Conservation (phyloP, 2,797 vertebrate genomes). For the Gymnothorax javanicus region DNA sequence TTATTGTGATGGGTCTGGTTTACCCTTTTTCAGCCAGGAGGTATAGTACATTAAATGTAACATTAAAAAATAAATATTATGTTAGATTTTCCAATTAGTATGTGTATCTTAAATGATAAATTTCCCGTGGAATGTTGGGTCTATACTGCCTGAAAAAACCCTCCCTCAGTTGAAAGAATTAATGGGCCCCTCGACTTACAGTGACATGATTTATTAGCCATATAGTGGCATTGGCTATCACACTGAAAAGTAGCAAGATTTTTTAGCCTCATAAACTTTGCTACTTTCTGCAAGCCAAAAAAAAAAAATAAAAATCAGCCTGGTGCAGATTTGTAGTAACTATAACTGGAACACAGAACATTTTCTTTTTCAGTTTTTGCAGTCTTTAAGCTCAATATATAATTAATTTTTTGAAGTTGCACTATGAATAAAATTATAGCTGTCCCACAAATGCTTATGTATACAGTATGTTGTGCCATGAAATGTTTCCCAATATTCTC, state of each 20-base stretch:
- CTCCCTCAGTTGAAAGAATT: constrained; percentile 19
- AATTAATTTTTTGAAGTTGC: neutral
- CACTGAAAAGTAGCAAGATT: constrained; percentile 24
- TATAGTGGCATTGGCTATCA: constrained; percentile 5
- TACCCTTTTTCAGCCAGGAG: constrained; percentile 31
- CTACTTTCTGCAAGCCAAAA: neutral
- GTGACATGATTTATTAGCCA: constrained; percentile 34
- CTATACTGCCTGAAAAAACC: constrained; percentile 9
- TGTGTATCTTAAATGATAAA: constrained; percentile 31
- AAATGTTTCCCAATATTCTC: neutral
- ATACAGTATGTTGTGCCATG: constrained; percentile 3
- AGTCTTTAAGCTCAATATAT: neutral
- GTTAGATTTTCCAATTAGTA: constrained; percentile 14
- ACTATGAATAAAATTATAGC: neutral
- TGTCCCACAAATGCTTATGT: constrained; percentile 14
- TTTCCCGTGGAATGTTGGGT: constrained; percentile 36
- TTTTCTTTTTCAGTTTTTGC: too few relatives aligned
- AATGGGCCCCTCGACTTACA: constrained; percentile 34
- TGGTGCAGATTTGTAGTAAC: neutral
- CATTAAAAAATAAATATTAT: constrained; percentile 34
- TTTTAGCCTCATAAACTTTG: constrained; percentile 26
- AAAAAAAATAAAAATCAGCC: neutral
- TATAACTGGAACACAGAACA: neutral
- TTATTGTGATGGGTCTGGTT: neutral
- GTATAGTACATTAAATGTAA: neutral